A percentile compares a stretch with the other conserved stretches of the same genome.
phyloP scores from a whole-genome alignment of 2,888 invertebrate species.

The Endotricha flammealis region DNA sequence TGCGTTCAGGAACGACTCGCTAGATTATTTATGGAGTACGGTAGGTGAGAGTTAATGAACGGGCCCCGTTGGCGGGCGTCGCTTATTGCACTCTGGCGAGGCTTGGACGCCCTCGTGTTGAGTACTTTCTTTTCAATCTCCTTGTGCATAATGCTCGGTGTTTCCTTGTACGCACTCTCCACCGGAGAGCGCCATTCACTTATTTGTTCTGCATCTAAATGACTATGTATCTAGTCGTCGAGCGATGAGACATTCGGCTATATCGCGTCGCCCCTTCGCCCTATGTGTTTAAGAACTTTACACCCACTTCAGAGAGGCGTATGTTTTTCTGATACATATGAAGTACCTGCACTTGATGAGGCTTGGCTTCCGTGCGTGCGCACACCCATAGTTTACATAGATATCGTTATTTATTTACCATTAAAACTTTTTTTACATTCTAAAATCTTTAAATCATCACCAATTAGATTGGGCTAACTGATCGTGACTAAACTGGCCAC shows the following conservation, averaged over 20 bases:
- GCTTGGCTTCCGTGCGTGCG: too few relatives aligned
- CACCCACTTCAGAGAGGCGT: conserved; percentile 47
- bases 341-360: conserved; percentile 11
- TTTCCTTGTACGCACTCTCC: conserved; percentile 63
- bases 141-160: conserved; percentile 71
- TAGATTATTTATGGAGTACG: conserved; percentile 51
- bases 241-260: conserved; percentile 57
- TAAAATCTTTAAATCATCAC: too few relatives aligned
- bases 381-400: too few relatives aligned
- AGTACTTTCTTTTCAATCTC: conserved; percentile 73
- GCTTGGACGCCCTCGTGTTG: conserved; percentile 68
- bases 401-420: too few relatives aligned
- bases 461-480: too few relatives aligned
- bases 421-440: too few relatives aligned
- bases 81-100: conserved; percentile 67
- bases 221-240: conserved; percentile 45
- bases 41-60: conserved; percentile 67
- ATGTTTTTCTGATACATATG: conserved; percentile 38
- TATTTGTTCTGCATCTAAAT: conserved; percentile 70
- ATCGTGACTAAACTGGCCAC: conserved; percentile 42
- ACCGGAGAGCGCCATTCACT: conserved; percentile 56
- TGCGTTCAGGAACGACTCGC: conserved; percentile 36
- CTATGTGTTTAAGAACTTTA: conserved; percentile 47
- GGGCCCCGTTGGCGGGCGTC: conserved; percentile 59
- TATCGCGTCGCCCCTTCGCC: conserved; percentile 41